phyloP scores from a whole-genome alignment of 2,113 vertebrate species.

The Platysternon megacephalum region DNA sequence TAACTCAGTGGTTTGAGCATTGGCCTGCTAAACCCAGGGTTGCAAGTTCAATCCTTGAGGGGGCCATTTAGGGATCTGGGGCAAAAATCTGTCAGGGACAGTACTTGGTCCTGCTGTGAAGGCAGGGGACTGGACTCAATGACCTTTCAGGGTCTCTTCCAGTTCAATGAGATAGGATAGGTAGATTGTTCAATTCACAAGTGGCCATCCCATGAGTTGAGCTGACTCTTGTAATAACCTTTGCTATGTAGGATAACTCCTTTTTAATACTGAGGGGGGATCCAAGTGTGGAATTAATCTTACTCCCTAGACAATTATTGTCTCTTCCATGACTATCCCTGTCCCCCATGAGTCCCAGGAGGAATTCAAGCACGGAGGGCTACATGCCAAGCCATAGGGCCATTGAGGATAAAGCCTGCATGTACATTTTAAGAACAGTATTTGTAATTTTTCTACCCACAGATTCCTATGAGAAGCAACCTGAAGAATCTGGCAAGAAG shows the following conservation, averaged over 20 bases:
- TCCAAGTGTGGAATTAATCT: constrained; percentile 65
- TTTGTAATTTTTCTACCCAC: constrained; percentile 56
- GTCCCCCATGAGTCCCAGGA: constrained; percentile 49
- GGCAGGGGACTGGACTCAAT: too few relatives aligned
- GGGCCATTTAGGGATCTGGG: too few relatives aligned
- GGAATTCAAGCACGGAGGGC: constrained; percentile 38
- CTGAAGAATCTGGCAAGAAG: constrained; percentile 81
- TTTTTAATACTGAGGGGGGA: constrained; percentile 66
- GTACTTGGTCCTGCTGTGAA: too few relatives aligned
- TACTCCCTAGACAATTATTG: constrained; percentile 34
- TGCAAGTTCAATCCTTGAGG: too few relatives aligned
- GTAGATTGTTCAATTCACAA: constrained; percentile 49
- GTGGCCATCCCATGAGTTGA: constrained; percentile 21
- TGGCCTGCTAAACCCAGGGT: too few relatives aligned
- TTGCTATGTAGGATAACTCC: constrained; percentile 55
- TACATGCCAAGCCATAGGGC: constrained; percentile 47
- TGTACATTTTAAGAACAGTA: constrained; percentile 36
- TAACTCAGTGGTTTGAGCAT: too few relatives aligned
- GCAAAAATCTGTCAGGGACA: too few relatives aligned
- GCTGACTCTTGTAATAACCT: constrained; percentile 57
- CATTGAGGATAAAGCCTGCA: constrained; percentile 51
- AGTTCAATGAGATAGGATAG: too few relatives aligned
- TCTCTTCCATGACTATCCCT: constrained; percentile 58
- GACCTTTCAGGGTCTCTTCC: too few relatives aligned
- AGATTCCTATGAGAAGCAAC: constrained; percentile 92